Base-by-base conservation (phyloP, 2,113 vertebrate genomes). In the Myocastor coypus region DNA sequence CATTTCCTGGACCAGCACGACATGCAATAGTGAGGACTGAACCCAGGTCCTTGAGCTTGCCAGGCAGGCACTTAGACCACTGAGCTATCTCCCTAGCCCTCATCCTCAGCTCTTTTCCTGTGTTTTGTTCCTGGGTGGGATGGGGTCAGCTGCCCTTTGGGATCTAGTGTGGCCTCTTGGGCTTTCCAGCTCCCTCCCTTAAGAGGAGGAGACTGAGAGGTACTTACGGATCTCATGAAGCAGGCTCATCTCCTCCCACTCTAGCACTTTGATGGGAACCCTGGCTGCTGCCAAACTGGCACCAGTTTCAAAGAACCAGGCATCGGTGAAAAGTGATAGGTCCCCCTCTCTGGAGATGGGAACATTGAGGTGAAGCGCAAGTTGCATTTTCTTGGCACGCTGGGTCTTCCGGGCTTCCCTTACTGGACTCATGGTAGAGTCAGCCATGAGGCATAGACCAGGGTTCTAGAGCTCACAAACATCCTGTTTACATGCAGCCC, bases 101-200 rank as follows among this genome's bases (percentile, higher is more conserved):
- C 5, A 10, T 16, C 40, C 28, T 78, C 71, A 55, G 3, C 24
- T 50, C 40, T n/a, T 88, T 82, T 32, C 37, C 59, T 32, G 1
- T 55, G 61, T 64, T 59, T 7, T 32, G 17, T 32, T 30, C 20
- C 61, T 26, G 22, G 24, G 17, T 64, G n/a, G 55, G n/a, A 19
- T 11, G 30, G 7, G 17, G 30, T 81, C 24, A 10, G 80, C 34
- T 80, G 13, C 5, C 7, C 6, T 89, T 52, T 4, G n/a, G 55
- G 2, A 6, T 64, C 22, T 0, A 5, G 14, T 12, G 4, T 3
- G 34, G 8, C 55, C 22, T n/a, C 83, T n/a, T 9, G 14, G 13
- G 50, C 22, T 26, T 5, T 28, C 81, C 3, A 2, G 20, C 30
- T 13, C 52, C 50, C 40, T 20, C 28, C 42, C 40, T 30, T 87